Base-by-base conservation (phyloP, 2,888 invertebrate species). In the Timandra comae region DNA sequence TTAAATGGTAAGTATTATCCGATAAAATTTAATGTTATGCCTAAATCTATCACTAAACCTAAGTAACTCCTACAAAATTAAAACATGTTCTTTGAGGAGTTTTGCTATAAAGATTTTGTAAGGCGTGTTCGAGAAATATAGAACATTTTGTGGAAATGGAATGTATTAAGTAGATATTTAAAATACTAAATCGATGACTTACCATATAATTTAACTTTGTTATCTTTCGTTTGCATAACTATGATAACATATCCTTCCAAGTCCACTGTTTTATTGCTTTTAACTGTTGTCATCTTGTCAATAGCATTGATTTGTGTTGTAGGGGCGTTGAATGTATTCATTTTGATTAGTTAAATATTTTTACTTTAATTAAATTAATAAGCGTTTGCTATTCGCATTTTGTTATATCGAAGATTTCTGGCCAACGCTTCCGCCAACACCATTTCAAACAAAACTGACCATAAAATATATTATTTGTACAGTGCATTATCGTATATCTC, bases 211-310 rank as follows among this genome's bases (percentile, higher is more conserved):
- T 96, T 97, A 63, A 96, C 94, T 87, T 95, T 95, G 77, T 96
- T 95, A 82, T 96, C 96, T 79, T 94, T 93, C 66, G 95, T 95
- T 86, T 96, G 96, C 55, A 96, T 95, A 72, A 97, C 89, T 71
- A 97, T 96, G 74, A 97, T 96, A 71, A 97, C 96, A 86, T 97
- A 97, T 68, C 97, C 97, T 66, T 96, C 95, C 72, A 97, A 89
- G 88, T 97, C 96, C 71, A 97, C 95, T 85, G 84, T 80, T 63
- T 86, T 86, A 46, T 41, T 41, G 21, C 81, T 81, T 63, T 86
- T 86, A 19, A 86, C 85, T 36, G 86, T 84, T 49, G 84, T 86
- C 72, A 80, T 71, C 63, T 84, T 86, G 44, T 81, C 82, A 38
- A 85, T 72, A 12, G 85, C 63, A 50, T 77, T 85, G 41, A 85